Evolutionary conservation across 2,113 vertebrate species (phyloP), one percentile per base, ranked within the genome.

Genomic region (Charina bottae): DNA sequence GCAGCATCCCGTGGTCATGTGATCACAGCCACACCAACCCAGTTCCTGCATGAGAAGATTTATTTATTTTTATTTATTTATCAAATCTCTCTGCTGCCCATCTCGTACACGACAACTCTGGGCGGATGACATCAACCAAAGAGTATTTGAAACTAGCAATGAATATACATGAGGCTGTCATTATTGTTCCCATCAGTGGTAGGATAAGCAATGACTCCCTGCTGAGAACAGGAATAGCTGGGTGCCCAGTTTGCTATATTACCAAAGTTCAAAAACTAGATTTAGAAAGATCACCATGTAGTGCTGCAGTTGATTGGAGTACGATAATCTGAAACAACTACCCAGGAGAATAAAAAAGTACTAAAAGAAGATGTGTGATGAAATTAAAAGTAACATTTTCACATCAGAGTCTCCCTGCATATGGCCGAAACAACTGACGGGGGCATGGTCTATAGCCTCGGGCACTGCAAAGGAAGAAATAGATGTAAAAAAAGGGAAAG

Each of bases 101-200:
- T n/a, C n/a, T n/a, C n/a, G n/a, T n/a, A n/a, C n/a, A n/a, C n/a
- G n/a, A n/a, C n/a, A n/a, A n/a, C n/a, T n/a, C n/a, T n/a, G n/a
- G n/a, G n/a, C n/a, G n/a, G n/a, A n/a, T n/a, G 17, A 93, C 2
- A 94, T 8, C 37, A 93, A 56, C 83, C 24, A 93, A 87, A 91
- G 93, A 89, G 53, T 12, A 0, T 78, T 28, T 42, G 13, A 78
- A 72, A 0, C 54, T 89, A 68, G 88, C 83, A n/a, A 85, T 78
- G 62, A 92, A 88, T 92, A 21, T 87, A 59, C 58, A 91, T 58
- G 12, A 92, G 21, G 7, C 78, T 89, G 21, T 53, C 60, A 88
- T 15, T 68, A 10, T 89, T 42, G 83, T 15, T 49, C 21, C 55
- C 94, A 24, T 91, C 88, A 91, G 13, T 37, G 19, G 83, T 3